These are phyloP conservation scores for Amblyteles armatorius DNA, from an alignment of 2,888 invertebrate genomes.

Conservation along the genomic window DNA sequence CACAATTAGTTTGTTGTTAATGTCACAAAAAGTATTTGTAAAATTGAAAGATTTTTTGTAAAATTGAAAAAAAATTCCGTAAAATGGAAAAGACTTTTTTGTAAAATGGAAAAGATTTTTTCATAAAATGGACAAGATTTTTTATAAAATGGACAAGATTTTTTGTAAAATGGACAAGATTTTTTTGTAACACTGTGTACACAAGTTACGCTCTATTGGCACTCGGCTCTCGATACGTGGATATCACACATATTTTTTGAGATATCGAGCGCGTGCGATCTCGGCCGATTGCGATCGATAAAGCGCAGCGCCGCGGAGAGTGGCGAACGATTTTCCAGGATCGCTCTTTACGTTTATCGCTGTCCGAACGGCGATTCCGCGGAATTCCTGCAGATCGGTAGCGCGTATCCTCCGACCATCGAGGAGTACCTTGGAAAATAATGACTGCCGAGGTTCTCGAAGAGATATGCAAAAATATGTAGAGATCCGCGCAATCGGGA, in stretches of 20 bases:
- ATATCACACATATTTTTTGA: conserved; percentile 28
- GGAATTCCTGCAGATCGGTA: conserved; percentile 26
- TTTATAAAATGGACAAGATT: too few species aligned
- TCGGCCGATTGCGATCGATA: conserved; percentile 31
- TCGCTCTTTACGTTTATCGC: conserved; percentile 24
- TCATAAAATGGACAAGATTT: too few species aligned
- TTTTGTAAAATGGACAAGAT: too few species aligned
- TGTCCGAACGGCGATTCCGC: conserved; percentile 4
- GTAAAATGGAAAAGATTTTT: too few species aligned
- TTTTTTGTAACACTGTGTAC: too few species aligned
- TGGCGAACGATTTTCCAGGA: conserved; percentile 38
- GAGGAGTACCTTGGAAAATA: conserved; percentile 7
- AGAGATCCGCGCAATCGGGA: neutral
- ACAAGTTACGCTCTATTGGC: too few species aligned
- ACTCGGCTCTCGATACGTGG: too few species aligned
- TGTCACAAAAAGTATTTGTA: too few species aligned
- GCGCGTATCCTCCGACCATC: conserved; percentile 31
- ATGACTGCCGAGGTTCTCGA: conserved; percentile 20
- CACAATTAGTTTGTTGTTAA: too few species aligned
- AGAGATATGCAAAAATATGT: conserved; percentile 19
- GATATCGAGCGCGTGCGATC: conserved; percentile 45
- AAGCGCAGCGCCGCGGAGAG: conserved; percentile 22
- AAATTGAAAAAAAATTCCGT: too few species aligned
- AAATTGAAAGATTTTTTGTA: too few species aligned
- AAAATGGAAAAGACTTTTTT: too few species aligned